Evolutionary conservation across 37 sponge, comb jelly and placozoan genomes (phyloP), one percentile per base, ranked within the genome.

Genomic region (Geodia barretti): DNA sequence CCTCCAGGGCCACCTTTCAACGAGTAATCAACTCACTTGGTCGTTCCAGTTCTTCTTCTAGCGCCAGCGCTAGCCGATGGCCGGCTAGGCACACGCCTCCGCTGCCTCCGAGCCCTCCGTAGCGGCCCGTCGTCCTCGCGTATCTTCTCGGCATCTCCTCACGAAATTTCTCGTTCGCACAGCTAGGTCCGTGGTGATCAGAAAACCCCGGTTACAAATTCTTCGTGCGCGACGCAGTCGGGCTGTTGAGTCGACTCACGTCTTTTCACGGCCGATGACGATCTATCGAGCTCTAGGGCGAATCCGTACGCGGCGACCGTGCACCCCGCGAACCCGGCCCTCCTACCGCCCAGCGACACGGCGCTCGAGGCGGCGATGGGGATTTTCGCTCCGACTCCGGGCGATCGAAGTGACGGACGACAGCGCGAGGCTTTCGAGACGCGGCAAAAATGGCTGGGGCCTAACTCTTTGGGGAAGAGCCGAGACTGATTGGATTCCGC

Each of bases 91-190:
- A n/a, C n/a, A n/a, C n/a, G n/a, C n/a, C n/a, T n/a, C n/a, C n/a
- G n/a, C n/a, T n/a, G n/a, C n/a, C n/a, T n/a, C n/a, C n/a, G n/a
- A n/a, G n/a, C n/a, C n/a, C n/a, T n/a, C n/a, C n/a, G n/a, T n/a
- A n/a, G n/a, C n/a, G n/a, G n/a, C 1, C 64, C 60, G n/a, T 58
- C 77, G 54, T 47, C 54, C 54, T 47, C 1, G 76, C 71, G 59
- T 42, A 69, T 23, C 84, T 25, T 26, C 84, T 75, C 24, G 84
- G 84, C 84, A 84, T 84, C 3, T 21, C 36, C 24, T n/a, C n/a
- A n/a, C n/a, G n/a, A n/a, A n/a, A n/a, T n/a, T n/a, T n/a, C n/a
- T n/a, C n/a, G n/a, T n/a, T n/a, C n/a, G n/a, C n/a, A n/a, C n/a
- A n/a, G n/a, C n/a, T n/a, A n/a, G n/a, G n/a, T n/a, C n/a, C n/a